Conservation (phyloP, 2,113 vertebrate genomes). For the Girardinichthys multiradiatus region DNA sequence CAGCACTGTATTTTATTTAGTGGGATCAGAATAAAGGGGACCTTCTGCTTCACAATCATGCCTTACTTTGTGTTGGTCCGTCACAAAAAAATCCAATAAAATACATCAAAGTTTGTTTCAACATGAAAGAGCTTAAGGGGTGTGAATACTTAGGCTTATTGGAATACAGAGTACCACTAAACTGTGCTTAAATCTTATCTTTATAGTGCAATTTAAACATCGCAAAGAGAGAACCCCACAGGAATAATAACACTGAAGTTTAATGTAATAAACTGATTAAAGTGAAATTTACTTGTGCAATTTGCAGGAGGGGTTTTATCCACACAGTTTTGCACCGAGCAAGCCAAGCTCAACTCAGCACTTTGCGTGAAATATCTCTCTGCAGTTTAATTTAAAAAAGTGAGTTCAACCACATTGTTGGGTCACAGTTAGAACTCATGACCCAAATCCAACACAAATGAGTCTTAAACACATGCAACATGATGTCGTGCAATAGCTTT, state of each 20-base stretch:
- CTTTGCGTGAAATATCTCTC: neutral
- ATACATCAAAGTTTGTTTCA: no score
- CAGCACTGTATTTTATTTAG: no score
- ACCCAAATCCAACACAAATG: neutral
- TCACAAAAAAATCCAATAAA: no score
- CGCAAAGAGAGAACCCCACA: neutral
- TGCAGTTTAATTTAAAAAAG: neutral
- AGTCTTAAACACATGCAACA: neutral
- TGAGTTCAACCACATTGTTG: neutral
- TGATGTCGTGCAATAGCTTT: neutral
- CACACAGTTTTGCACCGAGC: slow-evolving; percentile 18
- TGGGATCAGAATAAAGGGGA: no score
- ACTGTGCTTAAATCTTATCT: neutral
- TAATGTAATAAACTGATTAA: slow-evolving; percentile 41
- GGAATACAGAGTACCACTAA: neutral
- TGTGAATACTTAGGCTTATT: no score
- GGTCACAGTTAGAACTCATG: neutral
- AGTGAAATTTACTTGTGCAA: slow-evolving; percentile 51
- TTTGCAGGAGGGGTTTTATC: slow-evolving; percentile 47
- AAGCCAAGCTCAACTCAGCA: neutral
- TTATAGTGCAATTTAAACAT: neutral
- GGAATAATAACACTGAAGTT: slow-evolving; percentile 50
- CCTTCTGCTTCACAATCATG: no score
- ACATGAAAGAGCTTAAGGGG: no score
- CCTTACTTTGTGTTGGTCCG: no score